A percentile compares a stretch with the other conserved stretches of the same genome.
Conservation (phyloP, 2,797 vertebrate species). For the Melanotaenia pygmaea region DNA sequence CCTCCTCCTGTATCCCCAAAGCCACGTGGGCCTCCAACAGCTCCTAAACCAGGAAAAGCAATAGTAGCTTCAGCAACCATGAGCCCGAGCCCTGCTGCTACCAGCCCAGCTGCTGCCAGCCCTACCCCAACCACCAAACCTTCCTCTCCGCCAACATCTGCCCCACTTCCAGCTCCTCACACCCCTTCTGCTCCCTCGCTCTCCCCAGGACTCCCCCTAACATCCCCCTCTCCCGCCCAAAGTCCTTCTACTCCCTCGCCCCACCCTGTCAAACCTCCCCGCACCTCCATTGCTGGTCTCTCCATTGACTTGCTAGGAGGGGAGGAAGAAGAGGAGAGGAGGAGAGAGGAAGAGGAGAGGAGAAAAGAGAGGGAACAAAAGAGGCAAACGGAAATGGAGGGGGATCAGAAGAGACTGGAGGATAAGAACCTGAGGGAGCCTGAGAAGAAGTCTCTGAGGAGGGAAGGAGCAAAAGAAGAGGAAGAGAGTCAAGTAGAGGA, state of each 20-base stretch:
- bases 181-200: slow-evolving; percentile 72
- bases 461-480: slow-evolving; percentile 20
- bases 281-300: slow-evolving; percentile 88
- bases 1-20: slow-evolving; percentile 95
- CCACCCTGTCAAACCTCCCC: slow-evolving; percentile 92
- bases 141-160: slow-evolving; percentile 35
- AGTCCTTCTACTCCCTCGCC: slow-evolving; percentile 84
- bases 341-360: slow-evolving; percentile 59
- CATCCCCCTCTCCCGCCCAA: slow-evolving; percentile 77
- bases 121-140: slow-evolving; percentile 70
- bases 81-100: slow-evolving; percentile 64
- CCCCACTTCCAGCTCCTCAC: slow-evolving; percentile 71
- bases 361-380: slow-evolving; percentile 49
- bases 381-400: slow-evolving; percentile 50
- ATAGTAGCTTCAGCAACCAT: slow-evolving; percentile 59
- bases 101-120: slow-evolving; percentile 60
- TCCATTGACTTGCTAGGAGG: slow-evolving; percentile 77
- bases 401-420: slow-evolving; percentile 47
- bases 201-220: slow-evolving; percentile 67
- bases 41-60: slow-evolving; percentile 81
- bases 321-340: slow-evolving; percentile 79
- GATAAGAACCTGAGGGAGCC: slow-evolving; percentile 39
- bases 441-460: slow-evolving; percentile 22
- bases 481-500: slow-evolving; percentile 42
- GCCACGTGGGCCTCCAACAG: slow-evolving; percentile 89